Evolutionary conservation across 2,888 invertebrate species (phyloP).

Genomic region (Pristionchus fissidentatus): DNA sequence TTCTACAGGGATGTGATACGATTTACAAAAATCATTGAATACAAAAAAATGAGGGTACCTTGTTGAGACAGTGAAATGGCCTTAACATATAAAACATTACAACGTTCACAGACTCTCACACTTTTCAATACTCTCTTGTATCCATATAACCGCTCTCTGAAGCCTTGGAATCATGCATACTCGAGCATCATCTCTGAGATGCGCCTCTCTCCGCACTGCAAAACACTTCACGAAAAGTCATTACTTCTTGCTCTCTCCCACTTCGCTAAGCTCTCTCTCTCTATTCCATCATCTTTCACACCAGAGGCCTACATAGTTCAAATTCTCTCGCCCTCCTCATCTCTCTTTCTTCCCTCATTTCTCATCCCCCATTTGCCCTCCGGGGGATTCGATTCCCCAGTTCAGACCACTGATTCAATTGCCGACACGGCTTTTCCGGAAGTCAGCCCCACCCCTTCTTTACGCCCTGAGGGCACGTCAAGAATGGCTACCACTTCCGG

Average conservation of each 20-base stretch:
- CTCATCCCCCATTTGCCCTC: neutral
- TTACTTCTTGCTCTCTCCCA: constrained; percentile 15
- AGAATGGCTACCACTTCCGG: constrained; percentile 38
- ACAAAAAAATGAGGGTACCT: no score
- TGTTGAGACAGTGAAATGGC: no score
- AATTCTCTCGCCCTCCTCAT: constrained; percentile 24
- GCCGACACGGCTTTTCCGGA: no score
- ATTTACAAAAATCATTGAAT: no score
- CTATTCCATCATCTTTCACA: constrained; percentile 28
- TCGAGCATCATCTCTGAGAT: neutral
- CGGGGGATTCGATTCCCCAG: constrained; percentile 1
- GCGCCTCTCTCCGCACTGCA: neutral
- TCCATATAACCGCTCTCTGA: no score
- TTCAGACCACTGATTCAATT: constrained; percentile 35
- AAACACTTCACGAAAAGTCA: constrained; percentile 26
- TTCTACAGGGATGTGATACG: no score
- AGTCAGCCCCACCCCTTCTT: no score
- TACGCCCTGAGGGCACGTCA: no score
- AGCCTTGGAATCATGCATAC: no score
- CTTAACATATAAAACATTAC: no score
- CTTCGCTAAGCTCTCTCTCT: constrained; percentile 16
- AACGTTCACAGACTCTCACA: no score
- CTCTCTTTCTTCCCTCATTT: constrained; percentile 13
- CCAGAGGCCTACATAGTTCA: neutral
- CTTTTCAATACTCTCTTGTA: no score